phyloP scores from a whole-genome alignment of 2,888 invertebrate species.

The Sclerodermus sp. region DNA sequence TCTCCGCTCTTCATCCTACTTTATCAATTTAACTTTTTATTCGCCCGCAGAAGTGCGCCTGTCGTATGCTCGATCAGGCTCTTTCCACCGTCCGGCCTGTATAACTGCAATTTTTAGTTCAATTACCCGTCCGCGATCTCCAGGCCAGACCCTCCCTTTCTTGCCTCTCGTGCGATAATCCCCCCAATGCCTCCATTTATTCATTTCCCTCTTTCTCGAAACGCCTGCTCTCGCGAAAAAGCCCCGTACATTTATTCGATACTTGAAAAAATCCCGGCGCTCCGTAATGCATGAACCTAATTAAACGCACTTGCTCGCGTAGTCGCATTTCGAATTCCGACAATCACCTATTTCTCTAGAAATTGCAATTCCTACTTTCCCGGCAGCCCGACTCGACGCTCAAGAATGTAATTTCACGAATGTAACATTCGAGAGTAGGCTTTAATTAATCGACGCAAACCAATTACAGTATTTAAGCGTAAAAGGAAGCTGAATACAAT shows the following conservation, averaged over 20 bases:
- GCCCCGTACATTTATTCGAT: too few species aligned
- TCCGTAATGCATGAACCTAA: too few species aligned
- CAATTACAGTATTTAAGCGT: conserved; percentile 19
- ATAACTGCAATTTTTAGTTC: conserved; percentile 18
- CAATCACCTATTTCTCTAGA: too few species aligned
- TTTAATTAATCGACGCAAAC: conserved; percentile 29
- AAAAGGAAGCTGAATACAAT: too few species aligned
- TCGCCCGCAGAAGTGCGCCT: conserved; percentile 17
- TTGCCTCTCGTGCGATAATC: neutral
- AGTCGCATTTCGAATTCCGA: too few species aligned
- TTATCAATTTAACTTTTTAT: conserved; percentile 44
- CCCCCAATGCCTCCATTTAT: too few species aligned
- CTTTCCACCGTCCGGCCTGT: conserved; percentile 5
- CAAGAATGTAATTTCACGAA: too few species aligned
- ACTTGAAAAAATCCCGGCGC: neutral
- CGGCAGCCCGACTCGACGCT: too few species aligned
- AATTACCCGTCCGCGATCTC: conserved; percentile 20
- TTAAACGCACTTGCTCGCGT: too few species aligned
- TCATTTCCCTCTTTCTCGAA: too few species aligned
- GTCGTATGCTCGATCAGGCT: conserved; percentile 21
- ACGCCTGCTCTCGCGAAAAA: too few species aligned
- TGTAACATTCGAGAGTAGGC: conserved; percentile 28
- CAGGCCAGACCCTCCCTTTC: neutral
- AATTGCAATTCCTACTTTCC: too few species aligned
- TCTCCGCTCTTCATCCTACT: conserved; percentile 19